These are phyloP conservation scores for Eledona agricola DNA, from an alignment of 2,888 invertebrate species.

Conservation along the genomic window DNA sequence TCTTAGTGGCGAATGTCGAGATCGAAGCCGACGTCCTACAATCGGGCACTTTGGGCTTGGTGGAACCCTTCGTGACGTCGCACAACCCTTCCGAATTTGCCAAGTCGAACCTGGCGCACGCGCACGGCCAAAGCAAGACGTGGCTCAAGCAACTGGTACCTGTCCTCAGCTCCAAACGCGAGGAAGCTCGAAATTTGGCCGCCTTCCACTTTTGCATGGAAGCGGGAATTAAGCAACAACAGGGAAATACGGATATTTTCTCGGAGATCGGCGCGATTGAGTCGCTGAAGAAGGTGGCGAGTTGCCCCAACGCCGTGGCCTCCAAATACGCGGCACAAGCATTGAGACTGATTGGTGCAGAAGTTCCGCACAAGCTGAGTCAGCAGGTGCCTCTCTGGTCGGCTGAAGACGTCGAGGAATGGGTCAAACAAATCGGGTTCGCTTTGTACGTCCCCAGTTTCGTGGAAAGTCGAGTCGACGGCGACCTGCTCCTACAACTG, in stretches of 20 bases:
- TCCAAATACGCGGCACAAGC: conserved; percentile 97
- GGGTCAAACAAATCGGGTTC: conserved; percentile 98
- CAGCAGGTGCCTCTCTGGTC: conserved; percentile 99
- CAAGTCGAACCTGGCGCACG: conserved; percentile 88
- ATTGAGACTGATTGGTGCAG: conserved; percentile 90
- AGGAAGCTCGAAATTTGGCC: conserved; percentile 95
- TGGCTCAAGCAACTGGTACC: conserved; percentile 95
- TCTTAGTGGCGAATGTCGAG: conserved; percentile 96
- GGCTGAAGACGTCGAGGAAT: conserved; percentile 94
- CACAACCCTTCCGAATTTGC: conserved; percentile 97
- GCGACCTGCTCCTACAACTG: conserved; percentile 91
- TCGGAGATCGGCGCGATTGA: conserved; percentile 95
- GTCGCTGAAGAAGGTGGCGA: conserved; percentile 93
- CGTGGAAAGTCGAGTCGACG: conserved; percentile 92
- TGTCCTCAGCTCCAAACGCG: conserved; percentile 91
- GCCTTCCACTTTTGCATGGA: conserved; percentile 99
- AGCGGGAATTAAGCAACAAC: conserved; percentile 95
- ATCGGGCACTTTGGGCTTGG: conserved; percentile 95
- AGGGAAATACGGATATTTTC: conserved; percentile 90
- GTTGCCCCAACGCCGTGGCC: conserved; percentile 97
- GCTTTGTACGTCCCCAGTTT: conserved; percentile 84
- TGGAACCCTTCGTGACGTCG: conserved; percentile 94
- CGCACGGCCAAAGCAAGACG: conserved; percentile 94
- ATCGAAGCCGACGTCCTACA: conserved; percentile 95
- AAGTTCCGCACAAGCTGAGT: conserved; percentile 96